These are phyloP conservation scores for Chiridota heheva DNA, from an alignment of 35 echinoderm and acorn worm species.

Conservation along the genomic window DNA sequence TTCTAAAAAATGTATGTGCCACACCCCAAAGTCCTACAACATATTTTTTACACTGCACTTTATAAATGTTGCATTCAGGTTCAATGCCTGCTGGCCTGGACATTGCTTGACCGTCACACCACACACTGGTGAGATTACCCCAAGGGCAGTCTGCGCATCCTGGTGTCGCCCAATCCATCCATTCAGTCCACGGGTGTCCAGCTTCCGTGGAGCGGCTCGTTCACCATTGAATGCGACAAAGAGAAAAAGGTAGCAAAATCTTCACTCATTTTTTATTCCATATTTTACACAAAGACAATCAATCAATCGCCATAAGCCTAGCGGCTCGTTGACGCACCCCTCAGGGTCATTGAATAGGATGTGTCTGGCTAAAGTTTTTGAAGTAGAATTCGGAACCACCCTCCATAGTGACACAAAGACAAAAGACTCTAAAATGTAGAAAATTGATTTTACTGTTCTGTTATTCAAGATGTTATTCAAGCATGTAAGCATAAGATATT, in stretches of 20 bases:
- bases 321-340: too few species aligned
- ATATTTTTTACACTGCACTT: neutral
- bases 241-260: slow-evolving; percentile 48
- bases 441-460: too few species aligned
- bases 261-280: neutral
- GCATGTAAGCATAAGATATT: too few species aligned
- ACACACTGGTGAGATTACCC: slow-evolving; percentile 71
- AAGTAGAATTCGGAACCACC: too few species aligned
- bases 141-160: slow-evolving; percentile 16
- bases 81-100: slow-evolving; percentile 34
- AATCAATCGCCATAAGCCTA: too few species aligned
- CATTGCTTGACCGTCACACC: slow-evolving; percentile 66
- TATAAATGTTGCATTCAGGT: neutral
- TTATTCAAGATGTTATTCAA: too few species aligned
- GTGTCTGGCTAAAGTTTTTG: too few species aligned
- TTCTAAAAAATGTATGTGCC: neutral
- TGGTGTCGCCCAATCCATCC: slow-evolving; percentile 70
- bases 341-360: too few species aligned
- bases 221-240: slow-evolving; percentile 68
- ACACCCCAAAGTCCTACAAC: neutral
- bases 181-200: slow-evolving; percentile 66
- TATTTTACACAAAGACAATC: neutral
- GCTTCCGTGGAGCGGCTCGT: slow-evolving; percentile 69
- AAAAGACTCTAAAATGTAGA: too few species aligned
- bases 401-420: neutral